Evolutionary conservation across 2,113 vertebrate genomes (phyloP).

Genomic region (Tupaia tana): DNA sequence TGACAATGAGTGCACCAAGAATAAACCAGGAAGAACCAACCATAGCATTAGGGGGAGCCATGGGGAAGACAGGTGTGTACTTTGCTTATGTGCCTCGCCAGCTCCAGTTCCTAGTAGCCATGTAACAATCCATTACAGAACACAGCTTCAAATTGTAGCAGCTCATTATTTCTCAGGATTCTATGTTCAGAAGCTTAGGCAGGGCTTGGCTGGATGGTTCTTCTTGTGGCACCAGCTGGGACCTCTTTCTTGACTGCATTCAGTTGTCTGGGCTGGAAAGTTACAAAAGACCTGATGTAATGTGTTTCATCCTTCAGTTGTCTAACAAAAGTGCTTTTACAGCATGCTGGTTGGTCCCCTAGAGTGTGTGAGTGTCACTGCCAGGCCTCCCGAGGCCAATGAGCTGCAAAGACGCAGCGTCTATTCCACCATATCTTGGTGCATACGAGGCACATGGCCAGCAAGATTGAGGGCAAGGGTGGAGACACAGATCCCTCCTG

Average conservation of each 20-base stretch:
- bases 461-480: background rate
- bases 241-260: background rate
- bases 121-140: background rate
- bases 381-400: background rate
- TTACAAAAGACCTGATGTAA: background rate
- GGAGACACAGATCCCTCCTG: background rate
- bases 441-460: background rate
- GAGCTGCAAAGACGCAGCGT: background rate
- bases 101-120: background rate
- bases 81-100: background rate
- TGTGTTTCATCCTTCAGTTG: background rate
- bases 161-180: background rate
- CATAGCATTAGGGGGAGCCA: background rate
- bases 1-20: background rate
- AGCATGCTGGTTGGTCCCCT: background rate
- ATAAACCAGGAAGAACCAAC: background rate
- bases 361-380: background rate
- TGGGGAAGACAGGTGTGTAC: background rate
- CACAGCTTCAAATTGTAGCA: background rate
- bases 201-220: background rate
- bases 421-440: background rate
- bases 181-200: background rate
- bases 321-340: background rate
- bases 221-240: background rate
- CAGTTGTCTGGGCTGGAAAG: background rate